Conservation (phyloP, 92 coral and sea anemone genomes). For the Diadumene lineata region DNA sequence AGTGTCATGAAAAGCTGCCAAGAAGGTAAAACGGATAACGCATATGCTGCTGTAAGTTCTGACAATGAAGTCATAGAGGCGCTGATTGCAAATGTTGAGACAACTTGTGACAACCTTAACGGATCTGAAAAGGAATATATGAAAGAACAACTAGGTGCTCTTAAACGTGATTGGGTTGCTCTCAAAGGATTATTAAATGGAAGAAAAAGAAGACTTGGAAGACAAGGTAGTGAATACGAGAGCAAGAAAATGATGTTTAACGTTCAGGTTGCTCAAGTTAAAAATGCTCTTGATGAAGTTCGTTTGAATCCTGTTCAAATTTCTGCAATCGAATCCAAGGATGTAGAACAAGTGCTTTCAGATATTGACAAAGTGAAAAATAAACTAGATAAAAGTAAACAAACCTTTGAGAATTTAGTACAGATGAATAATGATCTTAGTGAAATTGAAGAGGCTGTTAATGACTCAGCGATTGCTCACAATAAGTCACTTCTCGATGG, state of each 20-base stretch:
- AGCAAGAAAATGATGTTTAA: conserved; percentile 54
- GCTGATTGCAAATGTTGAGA: conserved; percentile 48
- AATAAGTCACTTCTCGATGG: conserved; percentile 35
- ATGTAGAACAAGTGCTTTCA: conserved; percentile 40
- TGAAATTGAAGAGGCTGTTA: conserved; percentile 31
- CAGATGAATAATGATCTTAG: conserved; percentile 50
- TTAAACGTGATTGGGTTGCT: conserved; percentile 54
- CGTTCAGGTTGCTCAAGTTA: conserved; percentile 44
- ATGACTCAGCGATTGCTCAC: conserved; percentile 15
- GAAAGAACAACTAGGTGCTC: conserved; percentile 42
- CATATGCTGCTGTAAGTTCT: conserved; percentile 46
- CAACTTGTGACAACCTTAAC: conserved; percentile 17
- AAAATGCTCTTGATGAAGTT: conserved; percentile 40
- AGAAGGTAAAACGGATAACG: conserved; percentile 27
- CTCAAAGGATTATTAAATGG: conserved; percentile 51
- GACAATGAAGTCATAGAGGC: conserved; percentile 43
- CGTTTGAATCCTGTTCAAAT: conserved; percentile 30
- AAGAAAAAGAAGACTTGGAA: conserved; percentile 37
- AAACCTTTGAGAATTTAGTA: conserved; percentile 47
- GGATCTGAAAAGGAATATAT: conserved; percentile 40
- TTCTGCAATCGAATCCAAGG: conserved; percentile 13
- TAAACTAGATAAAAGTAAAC: conserved; percentile 44
- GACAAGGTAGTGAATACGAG: conserved; percentile 63
- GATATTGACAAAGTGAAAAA: conserved; percentile 33
- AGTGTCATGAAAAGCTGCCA: conserved; percentile 25